A percentile compares a stretch with the other conserved stretches of the same genome.
Conservation (phyloP, 2,888 invertebrate genomes). For the Hoplodrina ambigua region DNA sequence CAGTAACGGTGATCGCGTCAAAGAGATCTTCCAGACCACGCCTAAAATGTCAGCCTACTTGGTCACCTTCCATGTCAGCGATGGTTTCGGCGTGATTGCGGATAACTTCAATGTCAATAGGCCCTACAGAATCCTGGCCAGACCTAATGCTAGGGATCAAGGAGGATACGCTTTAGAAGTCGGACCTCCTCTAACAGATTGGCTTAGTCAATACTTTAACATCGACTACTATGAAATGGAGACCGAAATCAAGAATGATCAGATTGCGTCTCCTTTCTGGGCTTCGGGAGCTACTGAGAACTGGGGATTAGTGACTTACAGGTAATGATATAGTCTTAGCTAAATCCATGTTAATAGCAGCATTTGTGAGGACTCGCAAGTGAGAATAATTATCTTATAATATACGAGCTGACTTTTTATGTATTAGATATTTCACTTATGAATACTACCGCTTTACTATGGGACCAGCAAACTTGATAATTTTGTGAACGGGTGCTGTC, state of each 20-base stretch:
- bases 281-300: slow-evolving; percentile 88
- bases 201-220: slow-evolving; percentile 81
- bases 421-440: too few relatives aligned
- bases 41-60: slow-evolving; percentile 96
- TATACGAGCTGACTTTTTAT: too few relatives aligned
- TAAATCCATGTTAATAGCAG: too few relatives aligned
- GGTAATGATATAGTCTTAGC: slow-evolving; percentile 66
- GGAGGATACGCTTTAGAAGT: slow-evolving; percentile 85
- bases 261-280: slow-evolving; percentile 86
- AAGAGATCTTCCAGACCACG: slow-evolving; percentile 89
- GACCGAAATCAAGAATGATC: slow-evolving; percentile 83
- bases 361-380: too few relatives aligned
- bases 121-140: slow-evolving; percentile 83
- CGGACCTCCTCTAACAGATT: slow-evolving; percentile 81
- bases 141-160: slow-evolving; percentile 81
- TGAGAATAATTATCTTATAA: too few relatives aligned
- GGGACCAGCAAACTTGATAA: too few relatives aligned
- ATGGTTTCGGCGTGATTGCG: slow-evolving; percentile 82
- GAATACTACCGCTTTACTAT: too few relatives aligned
- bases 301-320: slow-evolving; percentile 87
- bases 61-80: slow-evolving; percentile 92
- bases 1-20: slow-evolving; percentile 77
- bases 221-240: slow-evolving; percentile 84
- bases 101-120: slow-evolving; percentile 72
- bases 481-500: too few relatives aligned